Evolutionary conservation across 2,888 invertebrate genomes (phyloP).

Genomic region (Drosophila meridiana): DNA sequence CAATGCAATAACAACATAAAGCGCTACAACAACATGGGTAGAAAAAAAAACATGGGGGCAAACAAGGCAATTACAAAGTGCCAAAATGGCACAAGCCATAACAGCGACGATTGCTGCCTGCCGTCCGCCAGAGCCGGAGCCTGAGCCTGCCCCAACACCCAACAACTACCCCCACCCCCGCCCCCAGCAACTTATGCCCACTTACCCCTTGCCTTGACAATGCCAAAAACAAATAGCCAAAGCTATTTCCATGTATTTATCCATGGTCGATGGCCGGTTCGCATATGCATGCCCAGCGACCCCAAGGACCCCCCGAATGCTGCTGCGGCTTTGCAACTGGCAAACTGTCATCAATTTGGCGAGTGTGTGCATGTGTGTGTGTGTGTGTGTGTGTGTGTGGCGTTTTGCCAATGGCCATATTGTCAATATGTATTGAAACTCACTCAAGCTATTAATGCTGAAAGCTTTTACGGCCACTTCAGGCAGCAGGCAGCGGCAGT

Average conservation of each 20-base stretch:
- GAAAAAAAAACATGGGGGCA: constrained; percentile 65
- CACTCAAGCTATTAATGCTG: constrained; percentile 82
- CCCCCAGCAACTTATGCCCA: background rate
- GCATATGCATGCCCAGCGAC: constrained; percentile 66
- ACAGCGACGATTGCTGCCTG: constrained; percentile 55
- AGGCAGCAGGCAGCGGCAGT: constrained; percentile 48
- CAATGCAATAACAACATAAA: constrained; percentile 54
- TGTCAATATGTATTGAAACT: constrained; percentile 80
- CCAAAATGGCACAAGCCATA: constrained; percentile 80
- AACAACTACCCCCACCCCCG: background rate
- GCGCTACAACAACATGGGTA: constrained; percentile 54
- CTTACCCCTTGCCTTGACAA: constrained; percentile 35
- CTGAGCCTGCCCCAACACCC: too few species aligned
- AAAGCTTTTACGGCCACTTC: constrained; percentile 80
- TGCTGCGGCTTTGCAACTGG: constrained; percentile 79
- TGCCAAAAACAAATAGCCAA: constrained; percentile 77
- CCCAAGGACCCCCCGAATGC: constrained; percentile 42
- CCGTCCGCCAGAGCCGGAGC: background rate
- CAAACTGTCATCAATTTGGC: constrained; percentile 80
- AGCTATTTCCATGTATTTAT: constrained; percentile 79
- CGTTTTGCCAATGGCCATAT: constrained; percentile 79
- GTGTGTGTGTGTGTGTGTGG: constrained; percentile 45
- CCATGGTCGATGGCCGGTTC: constrained; percentile 63
- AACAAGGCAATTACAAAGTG: constrained; percentile 79
- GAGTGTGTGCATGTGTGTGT: constrained; percentile 33